Conservation (phyloP, 2,113 vertebrate genomes). For the Xenopus borealis region DNA sequence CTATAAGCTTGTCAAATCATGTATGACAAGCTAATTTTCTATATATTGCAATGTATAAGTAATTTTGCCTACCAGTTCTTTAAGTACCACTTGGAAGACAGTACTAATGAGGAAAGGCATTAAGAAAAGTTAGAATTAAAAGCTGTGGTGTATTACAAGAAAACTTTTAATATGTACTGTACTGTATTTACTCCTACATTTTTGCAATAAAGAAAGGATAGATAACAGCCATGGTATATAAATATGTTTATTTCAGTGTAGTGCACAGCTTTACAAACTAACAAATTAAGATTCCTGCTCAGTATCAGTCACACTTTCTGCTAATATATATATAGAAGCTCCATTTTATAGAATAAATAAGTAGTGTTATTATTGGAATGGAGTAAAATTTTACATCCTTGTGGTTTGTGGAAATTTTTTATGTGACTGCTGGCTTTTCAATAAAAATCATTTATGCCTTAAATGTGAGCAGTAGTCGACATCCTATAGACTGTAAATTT, state of each 20-base stretch:
- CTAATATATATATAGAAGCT: conserved; percentile 77
- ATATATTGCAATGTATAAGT: too few species aligned
- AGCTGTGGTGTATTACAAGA: conserved; percentile 47
- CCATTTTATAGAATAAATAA: conserved; percentile 78
- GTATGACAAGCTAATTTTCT: too few species aligned
- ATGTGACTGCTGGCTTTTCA: conserved; percentile 88
- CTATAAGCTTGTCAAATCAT: too few species aligned
- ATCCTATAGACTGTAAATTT: conserved; percentile 85
- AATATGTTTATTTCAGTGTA: conserved; percentile 58
- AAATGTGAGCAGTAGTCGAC: conserved; percentile 78
- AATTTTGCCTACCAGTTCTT: too few species aligned
- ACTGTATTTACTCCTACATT: conserved; percentile 62
- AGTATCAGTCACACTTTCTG: conserved; percentile 68
- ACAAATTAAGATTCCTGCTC: conserved; percentile 58
- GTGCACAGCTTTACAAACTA: conserved; percentile 54
- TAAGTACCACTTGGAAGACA: conserved; percentile 20
- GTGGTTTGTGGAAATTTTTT: conserved; percentile 81
- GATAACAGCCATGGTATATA: conserved; percentile 44
- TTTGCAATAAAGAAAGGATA: conserved; percentile 5
- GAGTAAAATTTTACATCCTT: conserved; percentile 84
- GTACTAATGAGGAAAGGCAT: conserved; percentile 47
- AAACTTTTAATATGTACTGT: conserved; percentile 42
- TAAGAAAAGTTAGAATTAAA: conserved; percentile 41
- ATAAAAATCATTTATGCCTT: conserved; percentile 95
- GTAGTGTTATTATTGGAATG: conserved; percentile 73